Evolutionary conservation across 2,888 invertebrate species (phyloP).

Genomic region (Mythimna lalbum): DNA sequence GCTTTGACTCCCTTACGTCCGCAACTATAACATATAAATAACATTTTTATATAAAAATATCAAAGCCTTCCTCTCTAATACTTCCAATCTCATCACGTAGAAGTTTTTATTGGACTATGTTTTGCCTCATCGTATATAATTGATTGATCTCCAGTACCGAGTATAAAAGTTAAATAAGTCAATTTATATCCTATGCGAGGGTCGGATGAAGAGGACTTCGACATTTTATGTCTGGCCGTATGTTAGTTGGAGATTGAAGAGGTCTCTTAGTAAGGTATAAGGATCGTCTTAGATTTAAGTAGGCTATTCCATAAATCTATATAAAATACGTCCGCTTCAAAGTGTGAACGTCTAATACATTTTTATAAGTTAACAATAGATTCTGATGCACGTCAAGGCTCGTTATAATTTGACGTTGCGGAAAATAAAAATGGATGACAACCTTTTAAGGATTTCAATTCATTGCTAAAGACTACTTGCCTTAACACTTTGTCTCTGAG

Average conservation of each 20-base stretch:
- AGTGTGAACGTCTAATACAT: conserved; percentile 56
- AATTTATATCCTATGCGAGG: conserved; percentile 61
- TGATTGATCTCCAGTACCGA: conserved; percentile 56
- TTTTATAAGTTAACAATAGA: conserved; percentile 55
- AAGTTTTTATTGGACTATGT: conserved; percentile 57
- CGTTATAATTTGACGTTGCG: conserved; percentile 26
- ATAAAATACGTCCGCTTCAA: conserved; percentile 43
- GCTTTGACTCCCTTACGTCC: conserved; percentile 63
- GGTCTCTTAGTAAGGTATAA: conserved; percentile 53
- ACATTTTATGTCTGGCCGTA: conserved; percentile 53
- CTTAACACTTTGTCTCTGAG: not conserved
- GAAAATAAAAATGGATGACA: conserved; percentile 7
- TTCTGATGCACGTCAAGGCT: conserved; percentile 19
- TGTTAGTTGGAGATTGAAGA: conserved; percentile 56
- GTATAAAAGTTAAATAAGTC: conserved; percentile 61
- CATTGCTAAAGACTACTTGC: not conserved
- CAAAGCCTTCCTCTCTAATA: conserved; percentile 54
- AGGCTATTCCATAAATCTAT: conserved; percentile 57
- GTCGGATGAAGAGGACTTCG: conserved; percentile 50
- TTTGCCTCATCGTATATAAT: conserved; percentile 58
- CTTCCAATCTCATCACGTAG: conserved; percentile 56
- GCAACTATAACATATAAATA: conserved; percentile 66
- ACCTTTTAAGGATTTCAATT: conserved; percentile 14
- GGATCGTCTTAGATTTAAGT: conserved; percentile 55
- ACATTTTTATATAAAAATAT: conserved; percentile 60